Conservation (phyloP, 2,797 vertebrate species). For the Peromyscus eremicus region DNA sequence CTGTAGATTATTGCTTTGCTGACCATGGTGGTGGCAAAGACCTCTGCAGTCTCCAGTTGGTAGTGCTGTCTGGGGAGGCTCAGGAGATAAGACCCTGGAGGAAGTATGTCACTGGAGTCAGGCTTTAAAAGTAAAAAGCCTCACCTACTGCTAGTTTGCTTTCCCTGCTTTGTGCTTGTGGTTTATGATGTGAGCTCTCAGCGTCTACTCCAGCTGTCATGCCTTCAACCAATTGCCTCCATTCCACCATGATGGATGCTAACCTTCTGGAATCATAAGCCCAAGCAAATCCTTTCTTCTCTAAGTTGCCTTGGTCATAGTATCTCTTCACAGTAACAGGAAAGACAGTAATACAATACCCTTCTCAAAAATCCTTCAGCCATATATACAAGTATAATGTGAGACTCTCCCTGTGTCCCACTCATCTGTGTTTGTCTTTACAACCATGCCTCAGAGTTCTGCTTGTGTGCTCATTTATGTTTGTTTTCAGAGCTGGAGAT, state of each 20-base stretch:
- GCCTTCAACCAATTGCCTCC: not conserved
- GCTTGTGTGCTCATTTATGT: not conserved
- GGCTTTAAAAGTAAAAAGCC: not conserved
- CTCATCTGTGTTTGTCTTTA: conserved; percentile 19
- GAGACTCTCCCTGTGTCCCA: not conserved
- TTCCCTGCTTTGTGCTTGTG: not conserved
- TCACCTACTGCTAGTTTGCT: not conserved
- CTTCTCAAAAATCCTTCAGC: conserved; percentile 20
- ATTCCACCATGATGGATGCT: not conserved
- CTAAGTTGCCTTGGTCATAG: not conserved
- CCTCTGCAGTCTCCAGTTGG: not conserved
- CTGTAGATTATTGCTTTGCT: not conserved
- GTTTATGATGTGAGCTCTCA: not conserved
- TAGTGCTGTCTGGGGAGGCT: not conserved
- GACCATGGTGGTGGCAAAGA: not conserved
- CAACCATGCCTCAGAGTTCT: not conserved
- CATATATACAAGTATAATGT: not conserved
- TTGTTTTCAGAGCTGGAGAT: not conserved
- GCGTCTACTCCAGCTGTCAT: not conserved
- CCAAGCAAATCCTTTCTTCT: not conserved
- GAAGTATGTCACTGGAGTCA: not conserved
- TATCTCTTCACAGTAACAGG: not conserved
- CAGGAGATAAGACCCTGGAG: not conserved
- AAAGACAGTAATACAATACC: not conserved
- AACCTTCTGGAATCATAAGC: not conserved